Conservation (phyloP, 1,140 invertebrate species). For the Scylla paramamosain region DNA sequence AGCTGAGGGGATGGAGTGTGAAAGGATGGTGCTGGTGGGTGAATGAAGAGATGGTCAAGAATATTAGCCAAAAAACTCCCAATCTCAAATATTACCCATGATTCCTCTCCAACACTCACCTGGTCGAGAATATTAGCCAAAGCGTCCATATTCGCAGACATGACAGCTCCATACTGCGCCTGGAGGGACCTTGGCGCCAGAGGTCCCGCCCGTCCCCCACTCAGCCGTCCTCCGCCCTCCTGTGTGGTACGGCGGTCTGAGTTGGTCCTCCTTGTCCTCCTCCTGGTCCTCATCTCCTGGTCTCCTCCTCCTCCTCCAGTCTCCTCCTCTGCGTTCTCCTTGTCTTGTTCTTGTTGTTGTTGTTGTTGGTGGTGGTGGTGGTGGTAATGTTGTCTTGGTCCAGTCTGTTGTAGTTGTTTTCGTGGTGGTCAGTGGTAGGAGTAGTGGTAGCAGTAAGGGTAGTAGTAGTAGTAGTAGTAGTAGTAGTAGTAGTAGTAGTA, state of each 20-base stretch:
- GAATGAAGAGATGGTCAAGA: too few relatives aligned
- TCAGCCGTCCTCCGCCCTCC: conserved; percentile 81
- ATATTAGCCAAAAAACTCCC: too few relatives aligned
- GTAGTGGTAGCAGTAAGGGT: neutral
- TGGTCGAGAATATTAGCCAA: conserved; percentile 87
- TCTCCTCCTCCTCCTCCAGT: neutral
- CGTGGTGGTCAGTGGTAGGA: neutral
- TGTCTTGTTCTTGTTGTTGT: neutral
- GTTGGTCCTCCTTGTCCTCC: neutral
- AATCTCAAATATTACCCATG: too few relatives aligned
- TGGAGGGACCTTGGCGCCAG: conserved; percentile 90
- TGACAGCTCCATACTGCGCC: conserved; percentile 92
- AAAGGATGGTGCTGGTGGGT: neutral
- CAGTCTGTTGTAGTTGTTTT: neutral
- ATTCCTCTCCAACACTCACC: conserved; percentile 56
- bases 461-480: neutral
- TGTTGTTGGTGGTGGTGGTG: neutral
- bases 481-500: conserved; percentile 23
- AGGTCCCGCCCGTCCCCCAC: conserved; percentile 88
- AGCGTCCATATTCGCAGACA: conserved; percentile 93
- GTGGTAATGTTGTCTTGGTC: neutral
- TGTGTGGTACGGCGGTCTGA: neutral
- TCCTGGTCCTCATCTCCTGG: neutral
- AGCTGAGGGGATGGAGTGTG: conserved; percentile 36
- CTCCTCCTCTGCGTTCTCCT: neutral